Evolutionary conservation across 2,113 vertebrate species (phyloP).

Genomic region (Nicator chloris): DNA sequence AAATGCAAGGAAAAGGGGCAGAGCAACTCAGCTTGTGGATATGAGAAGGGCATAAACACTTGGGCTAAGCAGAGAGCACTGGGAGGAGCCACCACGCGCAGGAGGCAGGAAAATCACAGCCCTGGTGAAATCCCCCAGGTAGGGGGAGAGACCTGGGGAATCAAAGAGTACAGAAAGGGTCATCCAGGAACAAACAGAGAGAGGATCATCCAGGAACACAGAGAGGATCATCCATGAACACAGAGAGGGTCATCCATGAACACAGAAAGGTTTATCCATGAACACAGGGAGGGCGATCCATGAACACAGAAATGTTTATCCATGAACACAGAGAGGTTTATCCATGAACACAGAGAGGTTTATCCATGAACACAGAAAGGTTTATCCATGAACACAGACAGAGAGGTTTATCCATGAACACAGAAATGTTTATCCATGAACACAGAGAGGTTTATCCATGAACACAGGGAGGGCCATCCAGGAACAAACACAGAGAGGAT

Average conservation of each 20-base stretch:
- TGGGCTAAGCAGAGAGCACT: neutral
- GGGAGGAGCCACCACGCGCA: accelerated
- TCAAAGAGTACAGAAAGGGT: neutral
- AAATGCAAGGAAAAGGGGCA: neutral
- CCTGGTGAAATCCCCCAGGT: neutral
- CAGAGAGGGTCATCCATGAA: neutral
- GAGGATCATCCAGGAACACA: neutral
- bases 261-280: neutral
- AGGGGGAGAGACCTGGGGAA: neutral
- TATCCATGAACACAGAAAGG: too few species aligned
- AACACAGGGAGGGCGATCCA: neutral
- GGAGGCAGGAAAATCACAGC: neutral
- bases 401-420: neutral
- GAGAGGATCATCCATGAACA: neutral
- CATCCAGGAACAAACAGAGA: neutral
- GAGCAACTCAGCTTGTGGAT: neutral
- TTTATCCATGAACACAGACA: too few species aligned
- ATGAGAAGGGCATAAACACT: neutral
- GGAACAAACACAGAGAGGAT: neutral
- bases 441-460: neutral
- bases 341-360: neutral
- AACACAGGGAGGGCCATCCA: neutral
- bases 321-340: neutral
- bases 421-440: too few species aligned
- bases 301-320: neutral